A percentile compares a stretch with the other conserved stretches of the same genome.
Evolutionary conservation across 2,113 vertebrate species (phyloP).

Genomic region (Physeter macrocephalus): DNA sequence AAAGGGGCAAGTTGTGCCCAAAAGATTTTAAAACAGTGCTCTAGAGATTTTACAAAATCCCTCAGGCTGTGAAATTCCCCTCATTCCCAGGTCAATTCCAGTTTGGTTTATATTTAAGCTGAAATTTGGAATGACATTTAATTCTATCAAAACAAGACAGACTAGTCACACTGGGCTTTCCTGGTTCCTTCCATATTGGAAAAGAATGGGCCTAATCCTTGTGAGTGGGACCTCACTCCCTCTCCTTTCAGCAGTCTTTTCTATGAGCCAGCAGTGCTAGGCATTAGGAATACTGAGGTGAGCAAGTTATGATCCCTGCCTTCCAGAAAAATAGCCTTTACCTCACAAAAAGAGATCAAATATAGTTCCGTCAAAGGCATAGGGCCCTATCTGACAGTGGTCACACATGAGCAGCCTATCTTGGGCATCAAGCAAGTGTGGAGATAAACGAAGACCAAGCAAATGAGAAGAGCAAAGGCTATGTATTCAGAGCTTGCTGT

Average conservation of each 20-base stretch:
- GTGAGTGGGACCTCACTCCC: neutral
- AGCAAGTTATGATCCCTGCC: neutral
- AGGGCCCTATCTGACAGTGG: neutral
- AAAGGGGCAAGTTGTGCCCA: neutral
- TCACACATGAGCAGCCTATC: too few relatives aligned
- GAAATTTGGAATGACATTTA: neutral
- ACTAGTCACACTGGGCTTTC: neutral
- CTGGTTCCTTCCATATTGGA: neutral
- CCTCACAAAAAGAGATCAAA: neutral
- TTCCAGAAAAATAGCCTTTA: neutral
- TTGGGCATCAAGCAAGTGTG: neutral
- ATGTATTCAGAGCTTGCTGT: neutral
- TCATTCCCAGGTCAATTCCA: neutral
- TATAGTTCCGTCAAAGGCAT: neutral
- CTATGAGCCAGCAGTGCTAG: neutral
- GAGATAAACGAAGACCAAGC: neutral
- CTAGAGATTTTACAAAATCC: conserved; percentile 18
- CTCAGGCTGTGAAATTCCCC: neutral
- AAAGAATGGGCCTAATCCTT: neutral
- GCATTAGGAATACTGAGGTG: neutral
- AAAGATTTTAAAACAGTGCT: conserved; percentile 23
- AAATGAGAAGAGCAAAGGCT: neutral
- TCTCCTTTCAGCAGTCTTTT: neutral
- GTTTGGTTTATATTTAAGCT: neutral
- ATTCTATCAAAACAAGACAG: conserved; percentile 20